Evolutionary conservation across 1,140 invertebrate genomes (phyloP).

Genomic region (Pissodes strobi): DNA sequence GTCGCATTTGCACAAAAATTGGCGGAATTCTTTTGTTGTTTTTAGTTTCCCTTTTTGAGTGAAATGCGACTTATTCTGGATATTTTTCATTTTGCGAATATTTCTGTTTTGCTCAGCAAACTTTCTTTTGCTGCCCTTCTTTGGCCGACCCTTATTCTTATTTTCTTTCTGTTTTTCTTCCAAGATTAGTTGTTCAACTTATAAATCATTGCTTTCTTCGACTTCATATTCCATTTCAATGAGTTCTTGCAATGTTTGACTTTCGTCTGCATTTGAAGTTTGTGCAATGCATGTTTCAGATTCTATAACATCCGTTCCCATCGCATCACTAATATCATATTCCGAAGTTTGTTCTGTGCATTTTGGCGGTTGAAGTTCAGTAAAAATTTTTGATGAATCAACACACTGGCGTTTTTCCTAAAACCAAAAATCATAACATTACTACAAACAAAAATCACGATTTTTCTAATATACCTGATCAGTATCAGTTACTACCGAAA

Average conservation of each 20-base stretch:
- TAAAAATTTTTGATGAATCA: not conserved
- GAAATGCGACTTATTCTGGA: conserved; percentile 2
- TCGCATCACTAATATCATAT: not conserved
- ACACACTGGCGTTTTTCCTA: not conserved
- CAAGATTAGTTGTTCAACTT: not conserved
- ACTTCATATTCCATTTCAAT: too few relatives aligned
- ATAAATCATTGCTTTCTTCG: not conserved
- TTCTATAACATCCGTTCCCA: not conserved
- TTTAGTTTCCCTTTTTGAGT: conserved; percentile 4
- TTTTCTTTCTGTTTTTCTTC: conserved; percentile 4
- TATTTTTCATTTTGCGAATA: conserved; percentile 6
- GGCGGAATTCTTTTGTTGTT: conserved; percentile 3
- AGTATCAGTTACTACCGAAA: too few relatives aligned
- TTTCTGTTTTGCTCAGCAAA: not conserved
- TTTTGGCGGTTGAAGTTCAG: not conserved
- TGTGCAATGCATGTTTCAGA: not conserved
- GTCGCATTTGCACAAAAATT: conserved; percentile 1
- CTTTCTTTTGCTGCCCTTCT: too few relatives aligned
- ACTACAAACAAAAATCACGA: too few relatives aligned
- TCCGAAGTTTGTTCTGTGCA: not conserved
- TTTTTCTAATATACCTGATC: too few relatives aligned
- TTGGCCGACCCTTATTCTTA: conserved; percentile 6
- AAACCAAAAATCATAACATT: too few relatives aligned
- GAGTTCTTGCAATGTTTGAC: not conserved
- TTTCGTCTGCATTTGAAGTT: conserved; percentile 1